Percentiles rank a stretch among this genome's conserved stretches.
Conservation (phyloP, 2,888 invertebrate genomes). For the Gnatocerus cornutus region DNA sequence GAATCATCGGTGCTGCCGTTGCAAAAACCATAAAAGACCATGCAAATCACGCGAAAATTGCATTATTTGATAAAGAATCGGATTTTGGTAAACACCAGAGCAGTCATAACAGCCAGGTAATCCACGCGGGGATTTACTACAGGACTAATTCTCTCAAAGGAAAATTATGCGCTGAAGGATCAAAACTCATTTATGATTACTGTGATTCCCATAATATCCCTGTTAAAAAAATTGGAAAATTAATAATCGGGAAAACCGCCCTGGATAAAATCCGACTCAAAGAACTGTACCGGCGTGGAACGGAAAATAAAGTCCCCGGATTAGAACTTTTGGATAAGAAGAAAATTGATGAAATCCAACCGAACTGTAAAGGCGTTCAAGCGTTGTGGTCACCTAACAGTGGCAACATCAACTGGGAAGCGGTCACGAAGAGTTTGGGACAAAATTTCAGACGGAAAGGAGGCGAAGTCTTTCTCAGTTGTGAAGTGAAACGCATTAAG, state of each 20-base stretch:
- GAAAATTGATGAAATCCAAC: slow-evolving; percentile 55
- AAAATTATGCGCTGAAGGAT: slow-evolving; percentile 90
- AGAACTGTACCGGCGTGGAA: slow-evolving; percentile 75
- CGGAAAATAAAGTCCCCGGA: slow-evolving; percentile 78
- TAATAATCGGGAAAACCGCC: slow-evolving; percentile 87
- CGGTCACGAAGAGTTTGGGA: slow-evolving; percentile 86
- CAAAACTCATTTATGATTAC: slow-evolving; percentile 85
- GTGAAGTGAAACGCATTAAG: slow-evolving; percentile 74
- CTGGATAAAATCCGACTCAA: slow-evolving; percentile 81
- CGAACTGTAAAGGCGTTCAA: slow-evolving; percentile 74
- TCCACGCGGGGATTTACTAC: slow-evolving; percentile 94
- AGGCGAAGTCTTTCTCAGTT: slow-evolving; percentile 82
- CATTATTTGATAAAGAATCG: slow-evolving; percentile 91
- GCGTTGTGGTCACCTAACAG: slow-evolving; percentile 85
- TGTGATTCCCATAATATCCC: slow-evolving; percentile 87
- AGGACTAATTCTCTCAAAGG: slow-evolving; percentile 89
- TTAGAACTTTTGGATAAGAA: slow-evolving; percentile 74
- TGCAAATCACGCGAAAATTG: slow-evolving; percentile 84
- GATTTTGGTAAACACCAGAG: slow-evolving; percentile 90
- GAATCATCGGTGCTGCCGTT: slow-evolving; percentile 95
- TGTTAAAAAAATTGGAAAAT: slow-evolving; percentile 92
- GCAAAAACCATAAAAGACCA: slow-evolving; percentile 87
- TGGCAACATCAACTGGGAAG: slow-evolving; percentile 91
- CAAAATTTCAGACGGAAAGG: slow-evolving; percentile 83
- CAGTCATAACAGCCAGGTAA: slow-evolving; percentile 96